Base-by-base conservation (phyloP, 2,797 vertebrate genomes). In the Anguilla anguilla region DNA sequence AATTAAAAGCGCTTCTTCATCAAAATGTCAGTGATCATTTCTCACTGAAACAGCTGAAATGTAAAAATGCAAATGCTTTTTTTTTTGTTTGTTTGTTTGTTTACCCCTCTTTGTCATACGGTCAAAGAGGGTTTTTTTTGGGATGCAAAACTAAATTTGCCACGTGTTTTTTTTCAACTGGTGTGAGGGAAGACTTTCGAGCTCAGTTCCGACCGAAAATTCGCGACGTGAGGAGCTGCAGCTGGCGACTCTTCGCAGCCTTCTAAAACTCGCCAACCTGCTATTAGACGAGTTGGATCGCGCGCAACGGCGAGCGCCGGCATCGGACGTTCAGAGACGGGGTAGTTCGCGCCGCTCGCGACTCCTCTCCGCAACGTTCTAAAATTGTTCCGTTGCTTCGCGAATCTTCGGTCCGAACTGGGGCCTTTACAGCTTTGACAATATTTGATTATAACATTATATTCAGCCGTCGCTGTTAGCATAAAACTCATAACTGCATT, bases 401-500 rank as follows among this genome's bases (percentile, higher is more conserved):
- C 59, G 19, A 19, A 25, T 64, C 59, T 64, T 25, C 5, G 59
- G 59, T 64, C 19, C 17, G 59, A 64, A 64, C 59, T 64, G 22
- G 59, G 43, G 22, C 22, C 17, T 64, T 92, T 92, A 95, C 94
- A 92, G 95, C 94, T 96, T 97, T 95, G 94, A 96, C 94, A 92
- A 95, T 95, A 96, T 95, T 95, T 94, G 93, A 96, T 96, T 96
- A 96, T 96, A 96, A 96, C 94, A 92, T 93, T 96, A 95, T 96
- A 96, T 96, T 94, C 96, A 96, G 95, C 94, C 95, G 94, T 95
- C 94, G 95, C 93, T 94, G 93, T 96, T 94, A 93, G 95, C 95
- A 91, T 93, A 93, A 46, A 87, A 95, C 96, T 96, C 95, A 96
- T 95, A 90, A 96, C 95, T 96, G 96, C 95, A 95, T 96, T 97